Evolutionary conservation across 2,888 invertebrate genomes (phyloP).

Genomic region (Ferdinandea cuprea): DNA sequence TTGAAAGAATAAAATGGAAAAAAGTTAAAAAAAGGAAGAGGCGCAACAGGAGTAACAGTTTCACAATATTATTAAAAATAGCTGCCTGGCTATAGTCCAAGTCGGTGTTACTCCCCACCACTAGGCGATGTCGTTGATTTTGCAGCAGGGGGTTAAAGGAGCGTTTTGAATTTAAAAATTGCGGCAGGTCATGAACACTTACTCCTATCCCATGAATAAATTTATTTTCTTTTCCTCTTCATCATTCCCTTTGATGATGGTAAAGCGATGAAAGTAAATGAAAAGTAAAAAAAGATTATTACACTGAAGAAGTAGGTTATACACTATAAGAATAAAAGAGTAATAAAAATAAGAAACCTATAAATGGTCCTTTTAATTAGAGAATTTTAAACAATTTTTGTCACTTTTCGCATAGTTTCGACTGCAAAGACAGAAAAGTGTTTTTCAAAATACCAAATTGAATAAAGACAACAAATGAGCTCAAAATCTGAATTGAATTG

Average conservation of each 20-base stretch:
- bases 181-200: slow-evolving; percentile 75
- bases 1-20: slow-evolving; percentile 71
- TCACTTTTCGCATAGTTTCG: slow-evolving; percentile 13
- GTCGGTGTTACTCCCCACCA: slow-evolving; percentile 40
- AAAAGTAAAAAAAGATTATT: slow-evolving; percentile 25
- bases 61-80: slow-evolving; percentile 68
- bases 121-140: slow-evolving; percentile 36
- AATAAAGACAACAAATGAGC: too few relatives aligned
- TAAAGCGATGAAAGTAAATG: slow-evolving; percentile 33
- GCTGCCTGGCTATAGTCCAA: slow-evolving; percentile 70
- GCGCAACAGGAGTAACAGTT: slow-evolving; percentile 74
- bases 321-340: slow-evolving; percentile 32
- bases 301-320: slow-evolving; percentile 63
- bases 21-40: slow-evolving; percentile 61
- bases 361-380: slow-evolving; percentile 66
- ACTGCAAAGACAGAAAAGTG: too few relatives aligned
- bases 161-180: slow-evolving; percentile 73
- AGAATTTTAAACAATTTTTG: slow-evolving; percentile 40
- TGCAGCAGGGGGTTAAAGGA: slow-evolving; percentile 13
- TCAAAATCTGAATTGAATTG: too few relatives aligned
- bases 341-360: slow-evolving; percentile 53
- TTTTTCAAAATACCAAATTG: too few relatives aligned
- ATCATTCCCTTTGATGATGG: slow-evolving; percentile 14
- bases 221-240: slow-evolving; percentile 67
- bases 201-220: slow-evolving; percentile 74